Percentiles rank a stretch among this genome's conserved stretches.
phyloP scores from a whole-genome alignment of 1,140 invertebrate genomes.

The Drosophila carrolli region DNA sequence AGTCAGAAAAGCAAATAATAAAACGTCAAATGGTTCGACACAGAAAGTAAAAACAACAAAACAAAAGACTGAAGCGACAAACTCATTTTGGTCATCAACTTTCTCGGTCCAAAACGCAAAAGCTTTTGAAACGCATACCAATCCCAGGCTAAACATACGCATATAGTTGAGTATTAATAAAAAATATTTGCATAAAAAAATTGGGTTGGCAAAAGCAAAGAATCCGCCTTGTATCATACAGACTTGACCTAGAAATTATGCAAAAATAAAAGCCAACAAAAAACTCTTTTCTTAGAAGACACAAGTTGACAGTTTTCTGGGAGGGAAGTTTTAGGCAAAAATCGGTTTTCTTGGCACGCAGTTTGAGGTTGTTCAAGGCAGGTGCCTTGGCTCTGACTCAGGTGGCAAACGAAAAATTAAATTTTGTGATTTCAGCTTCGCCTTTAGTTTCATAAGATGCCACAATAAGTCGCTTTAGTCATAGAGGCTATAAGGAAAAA shows the following conservation, averaged over 20 bases:
- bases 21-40: slow-evolving; percentile 51
- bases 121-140: slow-evolving; percentile 43
- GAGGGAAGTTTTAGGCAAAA: slow-evolving; percentile 7
- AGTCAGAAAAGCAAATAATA: slow-evolving; percentile 51
- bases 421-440: slow-evolving; percentile 21
- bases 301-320: slow-evolving; percentile 25
- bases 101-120: slow-evolving; percentile 53
- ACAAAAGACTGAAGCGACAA: slow-evolving; percentile 78
- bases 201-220: slow-evolving; percentile 26
- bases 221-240: slow-evolving; percentile 40
- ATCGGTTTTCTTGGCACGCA: slow-evolving; percentile 68
- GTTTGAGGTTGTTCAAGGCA: slow-evolving; percentile 17
- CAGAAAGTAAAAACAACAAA: slow-evolving; percentile 59
- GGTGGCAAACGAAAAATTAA: slow-evolving; percentile 3
- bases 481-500: slow-evolving; percentile 19
- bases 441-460: slow-evolving; percentile 39
- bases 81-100: slow-evolving; percentile 63
- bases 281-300: slow-evolving; percentile 20
- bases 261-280: slow-evolving; percentile 27
- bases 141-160: slow-evolving; percentile 47
- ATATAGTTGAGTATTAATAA: slow-evolving; percentile 21
- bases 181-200: slow-evolving; percentile 14
- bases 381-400: slow-evolving; percentile 9
- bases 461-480: slow-evolving; percentile 51
- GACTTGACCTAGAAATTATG: slow-evolving; percentile 65